Evolutionary conservation across 37 sponge, comb jelly and placozoan species (phyloP).

Genomic region (Halisarca cf. caerulea): DNA sequence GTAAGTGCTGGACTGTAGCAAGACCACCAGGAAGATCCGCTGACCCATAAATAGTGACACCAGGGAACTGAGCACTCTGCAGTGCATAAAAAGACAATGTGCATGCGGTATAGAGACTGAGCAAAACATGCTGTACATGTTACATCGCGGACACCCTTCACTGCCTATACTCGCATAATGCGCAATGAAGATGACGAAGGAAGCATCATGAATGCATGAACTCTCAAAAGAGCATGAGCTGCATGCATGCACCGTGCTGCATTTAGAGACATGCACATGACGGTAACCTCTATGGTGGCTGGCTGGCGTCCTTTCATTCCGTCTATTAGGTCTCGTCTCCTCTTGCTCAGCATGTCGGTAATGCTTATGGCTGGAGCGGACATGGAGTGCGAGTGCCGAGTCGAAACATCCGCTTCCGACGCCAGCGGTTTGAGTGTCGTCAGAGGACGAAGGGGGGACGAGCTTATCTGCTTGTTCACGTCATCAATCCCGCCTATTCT

Average conservation of each 20-base stretch:
- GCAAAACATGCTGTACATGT: too few species aligned
- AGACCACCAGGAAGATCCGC: constrained; percentile 85
- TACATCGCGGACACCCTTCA: too few species aligned
- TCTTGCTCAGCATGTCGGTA: neutral
- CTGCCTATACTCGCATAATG: too few species aligned
- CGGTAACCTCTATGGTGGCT: constrained; percentile 6
- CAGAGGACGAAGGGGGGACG: neutral
- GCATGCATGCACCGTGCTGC: too few species aligned
- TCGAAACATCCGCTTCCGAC: neutral
- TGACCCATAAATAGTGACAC: constrained; percentile 38
- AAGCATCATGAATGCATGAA: too few species aligned
- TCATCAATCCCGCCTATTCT: constrained; percentile 27
- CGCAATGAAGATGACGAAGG: too few species aligned
- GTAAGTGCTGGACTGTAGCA: constrained; percentile 44
- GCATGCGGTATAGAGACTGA: too few species aligned
- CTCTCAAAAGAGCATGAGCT: too few species aligned
- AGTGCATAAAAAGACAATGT: too few species aligned
- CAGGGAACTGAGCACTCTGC: constrained; percentile 83
- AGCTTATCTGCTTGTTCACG: constrained; percentile 38
- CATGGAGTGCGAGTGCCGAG: neutral
- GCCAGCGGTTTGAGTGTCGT: neutral
- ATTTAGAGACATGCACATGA: too few species aligned
- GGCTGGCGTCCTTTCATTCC: neutral
- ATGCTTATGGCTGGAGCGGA: neutral
- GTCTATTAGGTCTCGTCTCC: neutral